These are phyloP conservation scores for Pogona vitticeps DNA, from an alignment of 2,113 vertebrate species.

Conservation along the genomic window DNA sequence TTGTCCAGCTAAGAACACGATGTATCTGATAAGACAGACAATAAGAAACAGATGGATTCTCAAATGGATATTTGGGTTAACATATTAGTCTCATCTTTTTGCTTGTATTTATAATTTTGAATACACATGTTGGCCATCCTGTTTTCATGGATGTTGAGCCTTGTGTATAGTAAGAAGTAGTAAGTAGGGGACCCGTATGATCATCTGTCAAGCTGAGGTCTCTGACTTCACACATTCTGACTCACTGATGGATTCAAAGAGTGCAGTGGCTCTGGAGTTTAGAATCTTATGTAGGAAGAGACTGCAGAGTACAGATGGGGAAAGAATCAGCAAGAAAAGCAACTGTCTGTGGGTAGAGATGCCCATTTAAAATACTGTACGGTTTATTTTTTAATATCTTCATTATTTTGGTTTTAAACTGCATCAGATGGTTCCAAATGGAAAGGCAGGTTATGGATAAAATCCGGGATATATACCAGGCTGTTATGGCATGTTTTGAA, in stretches of 20 bases:
- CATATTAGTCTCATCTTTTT: constrained; percentile 40
- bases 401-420: neutral
- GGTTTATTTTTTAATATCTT: neutral
- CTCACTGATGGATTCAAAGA: neutral
- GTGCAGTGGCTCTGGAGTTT: no score
- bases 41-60: constrained; percentile 51
- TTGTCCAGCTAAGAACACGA: constrained; percentile 42
- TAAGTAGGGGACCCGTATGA: neutral
- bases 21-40: constrained; percentile 48
- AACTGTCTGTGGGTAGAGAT: neutral
- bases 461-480: neutral
- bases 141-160: neutral
- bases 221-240: neutral
- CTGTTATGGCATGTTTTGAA: neutral
- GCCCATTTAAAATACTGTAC: neutral
- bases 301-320: neutral
- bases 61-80: constrained; percentile 41
- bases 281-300: neutral
- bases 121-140: constrained; percentile 1
- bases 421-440: neutral
- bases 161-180: neutral
- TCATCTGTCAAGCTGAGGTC: neutral
- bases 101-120: neutral
- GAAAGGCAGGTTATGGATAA: neutral
- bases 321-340: neutral